A percentile compares a stretch with the other conserved stretches of the same genome.
phyloP scores from a whole-genome alignment of 2,797 vertebrate genomes.

The Falco novaeseelandiae region DNA sequence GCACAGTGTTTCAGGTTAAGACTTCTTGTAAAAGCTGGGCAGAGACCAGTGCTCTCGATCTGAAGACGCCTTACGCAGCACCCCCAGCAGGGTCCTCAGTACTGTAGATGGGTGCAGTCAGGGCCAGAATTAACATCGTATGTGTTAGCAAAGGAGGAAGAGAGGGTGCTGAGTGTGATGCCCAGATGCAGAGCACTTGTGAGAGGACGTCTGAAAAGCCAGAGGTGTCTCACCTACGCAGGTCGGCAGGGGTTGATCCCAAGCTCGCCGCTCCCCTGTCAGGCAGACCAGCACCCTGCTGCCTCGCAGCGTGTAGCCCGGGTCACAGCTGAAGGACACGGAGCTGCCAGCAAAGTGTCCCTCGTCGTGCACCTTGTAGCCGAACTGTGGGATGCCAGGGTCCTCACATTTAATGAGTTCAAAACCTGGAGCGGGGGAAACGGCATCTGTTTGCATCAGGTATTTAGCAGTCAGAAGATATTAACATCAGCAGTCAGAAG shows the following conservation, averaged over 20 bases:
- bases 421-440: conserved; percentile 83
- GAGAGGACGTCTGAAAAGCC: background rate
- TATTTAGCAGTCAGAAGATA: background rate
- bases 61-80: background rate
- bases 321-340: conserved; percentile 92
- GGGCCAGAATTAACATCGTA: accelerated
- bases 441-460: background rate
- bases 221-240: conserved; percentile 86
- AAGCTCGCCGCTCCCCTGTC: conserved; percentile 92
- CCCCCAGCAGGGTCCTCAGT: background rate
- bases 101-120: background rate
- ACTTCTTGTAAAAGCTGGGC: background rate
- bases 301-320: conserved; percentile 90
- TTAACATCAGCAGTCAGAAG: background rate
- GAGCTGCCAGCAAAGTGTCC: conserved; percentile 96
- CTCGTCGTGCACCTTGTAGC: conserved; percentile 92
- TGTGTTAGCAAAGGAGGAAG: background rate
- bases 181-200: background rate
- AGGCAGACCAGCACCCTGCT: conserved; percentile 87
- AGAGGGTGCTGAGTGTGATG: accelerated
- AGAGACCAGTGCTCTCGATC: background rate
- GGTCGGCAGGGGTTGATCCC: conserved; percentile 91
- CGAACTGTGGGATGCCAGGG: conserved; percentile 92
- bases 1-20: accelerated
- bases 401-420: conserved; percentile 97